Base-by-base conservation (phyloP, 2,888 invertebrate species). In the Orthosia incerta region DNA sequence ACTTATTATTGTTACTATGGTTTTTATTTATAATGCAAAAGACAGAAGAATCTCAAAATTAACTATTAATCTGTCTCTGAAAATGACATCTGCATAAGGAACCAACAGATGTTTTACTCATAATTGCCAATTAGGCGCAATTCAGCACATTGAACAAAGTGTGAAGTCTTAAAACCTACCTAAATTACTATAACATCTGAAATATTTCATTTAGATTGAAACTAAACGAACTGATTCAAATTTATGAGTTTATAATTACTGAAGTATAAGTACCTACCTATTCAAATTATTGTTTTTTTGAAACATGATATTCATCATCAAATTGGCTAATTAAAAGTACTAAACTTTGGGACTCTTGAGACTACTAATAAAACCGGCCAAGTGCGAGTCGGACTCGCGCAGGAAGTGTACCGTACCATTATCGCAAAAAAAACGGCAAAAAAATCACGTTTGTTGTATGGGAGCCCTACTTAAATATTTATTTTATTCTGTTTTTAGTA, bases 191-290 rank as follows among this genome's bases (percentile, higher is more conserved):
- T 26, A 68, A 60, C n/a, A n/a, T 45, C 39, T 64, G 20, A 63
- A 77, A 77, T 56, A 62, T 45, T 31, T 26, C 18, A 55, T 78
- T 51, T 59, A 57, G 70, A 79, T 80, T 79, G 59, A 55, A 48
- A 55, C 55, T 16, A 63, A 65, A 53, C 23, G 50, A 18, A 62
- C 23, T 70, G 15, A 79, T 75, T 70, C 18, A 56, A 80, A 79
- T 67, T 59, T 15, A 75, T 46, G 76, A 46, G 46, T 70, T 70
- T 66, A n/a, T 61, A 31, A 51, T 46, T 50, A 26, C n/a, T 0
- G 20, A 26, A 26, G 16, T 48, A 39, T 39, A 39, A 5, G 9
- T 39, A 39, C 39, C 39, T 39, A 7, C n/a, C 11, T 51, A 2
- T 46, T 59, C 3, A 74, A 67, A 50, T 39, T 23, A 46, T 31